Percentiles rank a stretch among this genome's conserved stretches.
Evolutionary conservation across 2,113 vertebrate genomes (phyloP).

Genomic region (Tachycineta bicolor): DNA sequence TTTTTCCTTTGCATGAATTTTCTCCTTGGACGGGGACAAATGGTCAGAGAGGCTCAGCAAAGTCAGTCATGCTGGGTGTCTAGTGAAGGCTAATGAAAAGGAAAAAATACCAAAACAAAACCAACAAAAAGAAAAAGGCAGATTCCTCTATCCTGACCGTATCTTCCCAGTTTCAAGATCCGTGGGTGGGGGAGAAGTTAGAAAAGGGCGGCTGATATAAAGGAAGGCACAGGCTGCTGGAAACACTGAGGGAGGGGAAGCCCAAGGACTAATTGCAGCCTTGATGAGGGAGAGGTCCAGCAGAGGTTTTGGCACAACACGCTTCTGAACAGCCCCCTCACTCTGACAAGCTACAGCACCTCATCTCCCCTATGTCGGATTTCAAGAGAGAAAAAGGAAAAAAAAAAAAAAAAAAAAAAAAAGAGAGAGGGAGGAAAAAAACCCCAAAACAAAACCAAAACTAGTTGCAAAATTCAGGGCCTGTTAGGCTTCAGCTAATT

Average conservation of each 20-base stretch:
- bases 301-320: slow-evolving; percentile 37
- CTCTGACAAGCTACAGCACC: slow-evolving; percentile 39
- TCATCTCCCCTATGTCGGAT: neutral
- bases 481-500: slow-evolving; percentile 95
- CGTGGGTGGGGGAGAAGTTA: neutral
- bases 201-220: neutral
- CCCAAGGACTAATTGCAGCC: neutral
- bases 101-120: neutral
- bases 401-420: neutral
- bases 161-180: slow-evolving; percentile 1
- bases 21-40: neutral
- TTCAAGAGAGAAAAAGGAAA: neutral
- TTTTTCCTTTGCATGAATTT: neutral
- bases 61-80: accelerated
- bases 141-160: neutral
- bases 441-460: neutral
- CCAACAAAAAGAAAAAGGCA: neutral
- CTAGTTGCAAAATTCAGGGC: slow-evolving; percentile 79
- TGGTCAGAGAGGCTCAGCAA: neutral
- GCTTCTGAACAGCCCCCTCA: neutral
- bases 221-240: neutral
- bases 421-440: neutral
- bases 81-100: neutral
- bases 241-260: neutral
- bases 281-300: neutral